These are phyloP conservation scores for Cephus rjabovi DNA, from an alignment of 2,888 invertebrate genomes.

Conservation along the genomic window DNA sequence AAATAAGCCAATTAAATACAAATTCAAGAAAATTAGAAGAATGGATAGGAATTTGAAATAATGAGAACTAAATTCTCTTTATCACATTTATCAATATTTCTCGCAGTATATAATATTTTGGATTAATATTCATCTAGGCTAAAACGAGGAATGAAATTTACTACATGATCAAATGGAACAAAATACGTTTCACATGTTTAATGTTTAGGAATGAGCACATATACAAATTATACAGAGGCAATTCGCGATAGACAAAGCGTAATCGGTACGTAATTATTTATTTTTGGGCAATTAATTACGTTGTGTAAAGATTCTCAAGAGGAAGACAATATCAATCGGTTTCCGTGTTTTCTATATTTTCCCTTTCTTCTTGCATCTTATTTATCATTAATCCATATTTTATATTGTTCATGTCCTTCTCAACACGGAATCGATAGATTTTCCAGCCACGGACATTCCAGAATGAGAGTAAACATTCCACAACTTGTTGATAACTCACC, in stretches of 20 bases:
- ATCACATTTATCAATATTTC: not conserved
- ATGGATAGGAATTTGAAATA: not conserved
- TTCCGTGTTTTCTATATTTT: not conserved
- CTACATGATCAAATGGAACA: not conserved
- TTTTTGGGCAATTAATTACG: not conserved
- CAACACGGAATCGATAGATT: slow-evolving; percentile 16
- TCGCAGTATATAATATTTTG: not conserved
- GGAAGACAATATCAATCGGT: not conserved
- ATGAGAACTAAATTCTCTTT: no score
- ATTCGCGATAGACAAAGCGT: not conserved
- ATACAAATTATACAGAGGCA: slow-evolving; percentile 15
- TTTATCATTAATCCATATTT: not conserved
- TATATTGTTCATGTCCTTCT: not conserved
- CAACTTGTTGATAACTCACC: not conserved
- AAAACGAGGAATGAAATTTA: not conserved
- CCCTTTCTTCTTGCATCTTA: not conserved
- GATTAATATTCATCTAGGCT: not conserved
- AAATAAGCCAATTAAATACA: not conserved
- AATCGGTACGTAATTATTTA: not conserved
- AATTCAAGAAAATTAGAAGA: not conserved
- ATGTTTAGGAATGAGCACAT: not conserved
- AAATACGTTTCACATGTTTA: not conserved
- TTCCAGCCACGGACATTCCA: slow-evolving; percentile 15
- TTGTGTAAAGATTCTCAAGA: not conserved
- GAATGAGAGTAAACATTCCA: slow-evolving; percentile 24